A percentile compares a stretch with the other conserved stretches of the same genome.
phyloP scores from a whole-genome alignment of 2,113 vertebrate genomes.

The Pan troglodytes region DNA sequence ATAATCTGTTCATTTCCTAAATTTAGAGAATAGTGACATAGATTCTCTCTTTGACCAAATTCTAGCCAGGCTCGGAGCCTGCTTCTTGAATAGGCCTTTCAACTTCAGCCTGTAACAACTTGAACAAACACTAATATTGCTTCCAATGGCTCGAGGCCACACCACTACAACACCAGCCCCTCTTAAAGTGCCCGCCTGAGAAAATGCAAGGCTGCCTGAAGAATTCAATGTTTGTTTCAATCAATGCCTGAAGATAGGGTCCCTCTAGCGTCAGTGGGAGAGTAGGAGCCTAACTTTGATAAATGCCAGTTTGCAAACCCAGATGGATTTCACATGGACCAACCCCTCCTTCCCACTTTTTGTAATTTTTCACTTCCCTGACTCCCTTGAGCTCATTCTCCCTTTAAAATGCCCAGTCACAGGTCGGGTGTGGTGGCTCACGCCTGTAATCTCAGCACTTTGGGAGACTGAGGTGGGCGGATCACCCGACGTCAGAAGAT shows the following conservation, averaged over 20 bases:
- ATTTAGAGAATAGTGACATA: not conserved
- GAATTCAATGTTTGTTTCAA: not conserved
- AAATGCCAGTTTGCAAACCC: not conserved
- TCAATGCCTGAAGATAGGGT: not conserved
- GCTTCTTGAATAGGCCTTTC: not conserved
- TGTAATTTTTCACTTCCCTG: not conserved
- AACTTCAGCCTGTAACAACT: not conserved
- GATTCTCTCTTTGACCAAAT: not conserved
- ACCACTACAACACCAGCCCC: not conserved
- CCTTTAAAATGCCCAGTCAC: not conserved
- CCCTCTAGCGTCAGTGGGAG: not conserved
- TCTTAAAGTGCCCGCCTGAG: not conserved
- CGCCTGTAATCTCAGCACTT: no score
- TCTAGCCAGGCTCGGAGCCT: not conserved
- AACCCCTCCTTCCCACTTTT: not conserved
- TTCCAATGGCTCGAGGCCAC: not conserved
- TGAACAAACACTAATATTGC: not conserved
- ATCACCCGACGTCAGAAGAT: no score
- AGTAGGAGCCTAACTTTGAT: not conserved
- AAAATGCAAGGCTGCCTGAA: not conserved
- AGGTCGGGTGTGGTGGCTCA: not conserved
- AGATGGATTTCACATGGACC: not conserved
- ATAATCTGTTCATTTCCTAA: constrained; percentile 14
- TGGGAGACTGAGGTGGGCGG: no score
- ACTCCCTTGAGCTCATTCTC: not conserved